phyloP scores from a whole-genome alignment of 1,140 invertebrate genomes.

The Drosophila pruinosa region DNA sequence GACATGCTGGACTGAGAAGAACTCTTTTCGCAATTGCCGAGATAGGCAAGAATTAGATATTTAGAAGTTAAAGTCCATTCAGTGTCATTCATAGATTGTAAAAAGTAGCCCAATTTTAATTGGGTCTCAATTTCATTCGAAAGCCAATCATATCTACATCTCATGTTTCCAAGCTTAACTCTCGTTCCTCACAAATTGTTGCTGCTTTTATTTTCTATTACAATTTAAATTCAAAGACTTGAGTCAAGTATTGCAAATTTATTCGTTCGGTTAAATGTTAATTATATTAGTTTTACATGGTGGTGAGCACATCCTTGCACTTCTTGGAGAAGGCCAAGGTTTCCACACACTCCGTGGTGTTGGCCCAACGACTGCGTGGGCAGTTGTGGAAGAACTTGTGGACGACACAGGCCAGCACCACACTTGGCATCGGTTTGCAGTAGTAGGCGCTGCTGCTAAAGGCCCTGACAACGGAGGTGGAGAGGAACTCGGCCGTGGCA shows the following conservation, averaged over 20 bases:
- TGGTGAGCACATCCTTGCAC: constrained; percentile 67
- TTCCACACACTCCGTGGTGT: constrained; percentile 57
- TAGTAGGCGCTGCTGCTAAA: constrained; percentile 17
- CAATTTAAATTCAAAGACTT: not conserved
- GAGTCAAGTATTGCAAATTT: not conserved
- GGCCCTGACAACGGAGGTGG: constrained; percentile 31
- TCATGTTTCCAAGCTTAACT: too few relatives aligned
- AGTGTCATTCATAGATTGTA: too few relatives aligned
- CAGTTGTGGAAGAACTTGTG: constrained; percentile 66
- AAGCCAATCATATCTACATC: too few relatives aligned
- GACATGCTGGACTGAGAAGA: too few relatives aligned
- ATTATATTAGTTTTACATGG: constrained; percentile 42
- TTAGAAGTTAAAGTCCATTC: too few relatives aligned
- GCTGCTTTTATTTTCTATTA: too few relatives aligned
- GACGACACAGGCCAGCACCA: constrained; percentile 65
- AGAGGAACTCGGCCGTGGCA: constrained; percentile 45
- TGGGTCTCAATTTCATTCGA: too few relatives aligned
- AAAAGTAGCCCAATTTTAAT: too few relatives aligned
- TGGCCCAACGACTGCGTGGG: constrained; percentile 60
- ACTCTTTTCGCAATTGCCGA: too few relatives aligned
- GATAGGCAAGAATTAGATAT: too few relatives aligned
- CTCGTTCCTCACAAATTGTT: too few relatives aligned
- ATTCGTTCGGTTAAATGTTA: not conserved
- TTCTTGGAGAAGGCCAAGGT: constrained; percentile 52
- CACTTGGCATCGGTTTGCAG: constrained; percentile 55